A percentile compares a stretch with the other conserved stretches of the same genome.
Conservation (phyloP, 2,888 invertebrate genomes). For the Toxonevra muliebris region DNA sequence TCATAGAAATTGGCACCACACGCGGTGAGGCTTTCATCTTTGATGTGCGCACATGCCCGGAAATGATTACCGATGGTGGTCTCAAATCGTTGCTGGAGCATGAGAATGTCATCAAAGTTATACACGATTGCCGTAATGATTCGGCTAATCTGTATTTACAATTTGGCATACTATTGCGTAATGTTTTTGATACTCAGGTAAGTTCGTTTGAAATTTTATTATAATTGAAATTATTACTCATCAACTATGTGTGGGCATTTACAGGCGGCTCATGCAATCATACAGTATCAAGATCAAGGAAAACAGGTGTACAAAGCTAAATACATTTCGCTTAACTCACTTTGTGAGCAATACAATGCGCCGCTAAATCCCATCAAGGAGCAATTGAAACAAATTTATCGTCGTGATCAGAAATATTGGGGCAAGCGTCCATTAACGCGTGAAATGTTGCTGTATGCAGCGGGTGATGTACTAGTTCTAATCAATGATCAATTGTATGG, state of each 20-base stretch:
- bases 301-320: conserved; percentile 95
- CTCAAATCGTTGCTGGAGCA: conserved; percentile 83
- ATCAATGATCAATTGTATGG: conserved; percentile 86
- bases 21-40: conserved; percentile 86
- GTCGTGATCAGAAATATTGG: conserved; percentile 89
- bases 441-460: conserved; percentile 92
- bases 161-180: conserved; percentile 82
- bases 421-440: conserved; percentile 86
- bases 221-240: not conserved
- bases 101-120: conserved; percentile 84
- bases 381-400: conserved; percentile 85
- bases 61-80: conserved; percentile 80
- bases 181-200: conserved; percentile 91
- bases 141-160: conserved; percentile 87
- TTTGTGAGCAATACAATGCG: conserved; percentile 89
- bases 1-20: conserved; percentile 85
- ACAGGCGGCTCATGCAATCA: conserved; percentile 86
- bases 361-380: conserved; percentile 92
- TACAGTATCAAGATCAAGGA: conserved; percentile 88
- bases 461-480: conserved; percentile 86
- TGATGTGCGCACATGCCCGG: conserved; percentile 86
- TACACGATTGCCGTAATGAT: conserved; percentile 93
- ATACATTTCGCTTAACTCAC: conserved; percentile 88
- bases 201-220: conserved; percentile 29
- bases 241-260: conserved; percentile 34